phyloP scores from a whole-genome alignment of 2,888 invertebrate genomes.

The Euzetes globulus region DNA sequence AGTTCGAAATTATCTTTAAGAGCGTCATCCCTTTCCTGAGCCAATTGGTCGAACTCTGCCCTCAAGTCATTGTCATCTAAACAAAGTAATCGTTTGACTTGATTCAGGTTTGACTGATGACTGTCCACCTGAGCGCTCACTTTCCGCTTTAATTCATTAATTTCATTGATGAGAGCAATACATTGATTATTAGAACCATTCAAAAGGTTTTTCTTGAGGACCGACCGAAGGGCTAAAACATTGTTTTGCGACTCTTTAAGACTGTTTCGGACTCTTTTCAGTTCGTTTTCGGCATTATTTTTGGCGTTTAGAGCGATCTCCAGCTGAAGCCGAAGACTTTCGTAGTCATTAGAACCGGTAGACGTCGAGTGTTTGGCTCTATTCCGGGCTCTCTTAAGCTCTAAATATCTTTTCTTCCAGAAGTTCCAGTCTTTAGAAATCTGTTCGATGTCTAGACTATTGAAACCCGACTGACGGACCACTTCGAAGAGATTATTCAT shows the following conservation, averaged over 20 bases:
- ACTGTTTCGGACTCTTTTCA: slow-evolving; percentile 4
- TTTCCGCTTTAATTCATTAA: slow-evolving; percentile 21
- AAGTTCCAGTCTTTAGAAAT: slow-evolving; percentile 4
- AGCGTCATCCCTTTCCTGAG: slow-evolving; percentile 20
- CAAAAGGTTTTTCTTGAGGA: slow-evolving; percentile 4
- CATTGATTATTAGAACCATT: slow-evolving; percentile 10
- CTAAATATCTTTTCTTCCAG: slow-evolving; percentile 25
- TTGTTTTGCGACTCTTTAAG: slow-evolving; percentile 24
- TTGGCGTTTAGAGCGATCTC: slow-evolving; percentile 20
- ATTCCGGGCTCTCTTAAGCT: slow-evolving; percentile 7
- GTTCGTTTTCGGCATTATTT: slow-evolving; percentile 4
- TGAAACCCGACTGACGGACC: slow-evolving; percentile 8
- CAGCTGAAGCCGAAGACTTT: not conserved
- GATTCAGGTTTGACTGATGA: slow-evolving; percentile 22
- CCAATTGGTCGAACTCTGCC: slow-evolving; percentile 23
- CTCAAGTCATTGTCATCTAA: slow-evolving; percentile 26
- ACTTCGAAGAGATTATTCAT: slow-evolving; percentile 21
- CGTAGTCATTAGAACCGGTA: not conserved
- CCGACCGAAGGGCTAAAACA: not conserved
- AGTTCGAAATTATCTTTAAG: slow-evolving; percentile 17
- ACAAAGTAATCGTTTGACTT: slow-evolving; percentile 13
- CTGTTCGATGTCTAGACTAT: slow-evolving; percentile 20
- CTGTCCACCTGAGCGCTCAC: slow-evolving; percentile 17
- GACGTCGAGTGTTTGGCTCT: not conserved
- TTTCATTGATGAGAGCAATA: slow-evolving; percentile 20